A percentile compares a stretch with the other conserved stretches of the same genome.
These are phyloP conservation scores for Andrena flavipes DNA, from an alignment of 2,888 invertebrate genomes.

Conservation along the genomic window DNA sequence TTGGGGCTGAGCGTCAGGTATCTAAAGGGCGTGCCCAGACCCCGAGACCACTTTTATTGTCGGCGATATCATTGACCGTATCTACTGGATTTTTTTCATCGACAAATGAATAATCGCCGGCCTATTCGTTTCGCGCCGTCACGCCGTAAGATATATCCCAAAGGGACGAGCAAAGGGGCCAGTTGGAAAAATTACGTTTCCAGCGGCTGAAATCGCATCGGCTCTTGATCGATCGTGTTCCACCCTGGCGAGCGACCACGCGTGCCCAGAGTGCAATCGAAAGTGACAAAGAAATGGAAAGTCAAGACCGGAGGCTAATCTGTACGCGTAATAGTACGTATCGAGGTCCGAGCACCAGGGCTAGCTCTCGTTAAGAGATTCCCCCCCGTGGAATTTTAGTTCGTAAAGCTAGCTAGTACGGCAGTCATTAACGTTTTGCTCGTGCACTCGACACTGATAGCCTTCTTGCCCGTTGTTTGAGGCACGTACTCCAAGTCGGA, in stretches of 20 bases:
- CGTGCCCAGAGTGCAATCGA: conserved; percentile 49
- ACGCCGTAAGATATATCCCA: background rate
- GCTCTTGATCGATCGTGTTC: background rate
- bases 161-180: background rate
- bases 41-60: conserved; percentile 46
- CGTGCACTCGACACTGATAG: conserved; percentile 59
- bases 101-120: conserved; percentile 39
- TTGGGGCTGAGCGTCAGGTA: conserved; percentile 52
- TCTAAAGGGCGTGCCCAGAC: conserved; percentile 58
- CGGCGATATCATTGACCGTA: conserved; percentile 49
- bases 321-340: conserved; percentile 37
- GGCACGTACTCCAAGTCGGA: conserved; percentile 11
- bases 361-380: conserved; percentile 9
- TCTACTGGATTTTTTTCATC: conserved; percentile 34
- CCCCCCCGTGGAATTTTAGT: conserved; percentile 33
- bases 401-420: conserved; percentile 37
- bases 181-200: background rate
- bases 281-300: conserved; percentile 40
- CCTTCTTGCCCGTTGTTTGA: conserved; percentile 40
- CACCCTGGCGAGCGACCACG: conserved; percentile 1
- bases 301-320: conserved; percentile 34
- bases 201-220: conserved; percentile 4
- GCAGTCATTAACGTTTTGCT: conserved; percentile 54
- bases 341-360: conserved; percentile 6
- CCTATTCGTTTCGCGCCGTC: conserved; percentile 27